Base-by-base conservation (phyloP, 2,888 invertebrate genomes). In the Allygus modestus region DNA sequence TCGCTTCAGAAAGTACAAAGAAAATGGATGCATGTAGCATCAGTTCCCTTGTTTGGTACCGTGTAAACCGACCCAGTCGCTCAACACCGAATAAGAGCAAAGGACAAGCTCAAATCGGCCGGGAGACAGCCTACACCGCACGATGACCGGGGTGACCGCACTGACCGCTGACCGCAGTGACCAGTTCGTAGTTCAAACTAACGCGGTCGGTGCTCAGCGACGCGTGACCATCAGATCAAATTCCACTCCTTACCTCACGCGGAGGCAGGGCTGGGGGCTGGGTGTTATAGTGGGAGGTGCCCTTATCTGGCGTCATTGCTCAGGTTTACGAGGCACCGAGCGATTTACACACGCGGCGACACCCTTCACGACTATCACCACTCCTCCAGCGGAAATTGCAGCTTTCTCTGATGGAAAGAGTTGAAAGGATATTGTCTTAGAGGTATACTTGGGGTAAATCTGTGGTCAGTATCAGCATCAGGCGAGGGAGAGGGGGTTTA, bases 171-270 rank as follows among this genome's bases (percentile, higher is more conserved):
- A 17, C 65, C 65, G 65, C 65, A 65, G 65, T 31, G 65, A 31
- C 31, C 65, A 65, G 65, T 65, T 65, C 65, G 65, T 65, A 65
- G 65, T 65, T 65, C 65, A 65, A 17, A 17, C 28, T 31, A 2
- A 31, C 31, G 65, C 65, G 65, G 58, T n/a, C 58, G 20, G 58
- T 23, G 51, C 23, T 23, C 65, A 15, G 65, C 65, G n/a, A 17
- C 11, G 65, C 65, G 65, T 65, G 65, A 65, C 65, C 65, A 65
- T 65, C 65, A 65, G 65, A 65, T 65, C 65, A 31, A 65, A 65
- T 65, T 65, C 65, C 65, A 17, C 58, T 23, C 26, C 65, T 28
- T 28, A 28, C 26, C 65, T 65, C 65, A 65, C 65, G 65, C 28
- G 2, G 20, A 5, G 58, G 51, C n/a, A n/a, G n/a, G n/a, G 51